Evolutionary conservation across 2,888 invertebrate species (phyloP).

Genomic region (Hirtodrosophila alboralis): DNA sequence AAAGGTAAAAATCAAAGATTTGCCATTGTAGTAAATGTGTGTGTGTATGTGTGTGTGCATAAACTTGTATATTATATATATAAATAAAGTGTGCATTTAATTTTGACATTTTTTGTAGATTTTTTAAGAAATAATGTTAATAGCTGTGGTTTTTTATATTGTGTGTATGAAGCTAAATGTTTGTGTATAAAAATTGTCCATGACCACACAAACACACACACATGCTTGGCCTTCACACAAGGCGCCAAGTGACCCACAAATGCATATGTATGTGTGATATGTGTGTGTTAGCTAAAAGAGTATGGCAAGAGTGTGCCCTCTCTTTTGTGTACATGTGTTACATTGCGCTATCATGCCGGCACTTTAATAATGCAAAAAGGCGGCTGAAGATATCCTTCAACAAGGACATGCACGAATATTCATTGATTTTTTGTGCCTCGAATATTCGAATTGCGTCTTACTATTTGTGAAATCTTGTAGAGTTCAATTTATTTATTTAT

Average conservation of each 20-base stretch:
- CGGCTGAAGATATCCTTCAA: slow-evolving; percentile 42
- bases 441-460: slow-evolving; percentile 1
- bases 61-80: background rate
- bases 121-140: slow-evolving; percentile 1
- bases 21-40: slow-evolving; percentile 10
- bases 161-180: slow-evolving; percentile 22
- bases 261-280: slow-evolving; percentile 4
- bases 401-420: slow-evolving; percentile 56
- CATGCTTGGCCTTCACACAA: slow-evolving; percentile 38
- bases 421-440: slow-evolving; percentile 61
- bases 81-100: slow-evolving; percentile 15
- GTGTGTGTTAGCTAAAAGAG: slow-evolving; percentile 5
- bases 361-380: slow-evolving; percentile 30
- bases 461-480: too few relatives aligned
- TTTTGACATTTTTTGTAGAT: slow-evolving; percentile 1
- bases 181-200: slow-evolving; percentile 56
- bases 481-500: too few relatives aligned
- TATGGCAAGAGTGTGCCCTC: slow-evolving; percentile 5
- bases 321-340: slow-evolving; percentile 6
- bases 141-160: slow-evolving; percentile 18
- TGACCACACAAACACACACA: slow-evolving; percentile 19
- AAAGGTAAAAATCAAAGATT: slow-evolving; percentile 33
- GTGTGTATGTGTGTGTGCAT: background rate
- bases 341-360: slow-evolving; percentile 41
- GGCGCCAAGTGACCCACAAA: slow-evolving; percentile 51